Conservation (phyloP, 2,113 vertebrate species). For the Nyctereutes procyonoides region DNA sequence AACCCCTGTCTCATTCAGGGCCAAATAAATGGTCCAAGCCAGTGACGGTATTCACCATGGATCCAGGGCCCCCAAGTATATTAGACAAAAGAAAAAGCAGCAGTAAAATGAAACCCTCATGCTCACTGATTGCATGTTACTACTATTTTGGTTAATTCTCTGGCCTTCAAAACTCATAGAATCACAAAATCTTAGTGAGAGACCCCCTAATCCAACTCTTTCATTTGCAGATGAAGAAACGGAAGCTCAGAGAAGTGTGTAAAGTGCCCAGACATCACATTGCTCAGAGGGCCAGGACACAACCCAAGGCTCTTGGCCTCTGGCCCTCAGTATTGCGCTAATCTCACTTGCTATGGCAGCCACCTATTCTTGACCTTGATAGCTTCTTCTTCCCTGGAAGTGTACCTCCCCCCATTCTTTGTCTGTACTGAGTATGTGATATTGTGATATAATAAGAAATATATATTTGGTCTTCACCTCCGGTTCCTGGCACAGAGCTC, state of each 20-base stretch:
- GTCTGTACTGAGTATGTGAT: not conserved
- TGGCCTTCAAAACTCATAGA: not conserved
- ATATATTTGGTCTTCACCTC: not conserved
- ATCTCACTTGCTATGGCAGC: not conserved
- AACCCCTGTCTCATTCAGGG: not conserved
- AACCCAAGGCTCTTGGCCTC: not conserved
- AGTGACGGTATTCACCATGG: not conserved
- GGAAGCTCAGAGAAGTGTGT: not conserved
- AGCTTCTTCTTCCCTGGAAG: not conserved
- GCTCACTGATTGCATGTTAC: not conserved
- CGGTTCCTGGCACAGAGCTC: not conserved
- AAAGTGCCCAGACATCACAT: not conserved
- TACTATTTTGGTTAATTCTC: not conserved
- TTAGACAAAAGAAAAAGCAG: not conserved
- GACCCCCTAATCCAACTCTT: not conserved
- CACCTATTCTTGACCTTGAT: not conserved
- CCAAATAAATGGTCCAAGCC: not conserved
- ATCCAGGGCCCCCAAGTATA: not conserved
- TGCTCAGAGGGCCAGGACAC: not conserved
- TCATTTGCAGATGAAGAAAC: not conserved
- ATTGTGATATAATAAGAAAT: not conserved
- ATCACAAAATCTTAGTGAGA: not conserved
- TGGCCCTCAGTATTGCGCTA: accelerated
- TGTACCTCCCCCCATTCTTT: not conserved
- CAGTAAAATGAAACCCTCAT: not conserved